Percentiles rank a stretch among this genome's conserved stretches.
Conservation (phyloP, 2,888 invertebrate species). For the Drosophila maculinotata region DNA sequence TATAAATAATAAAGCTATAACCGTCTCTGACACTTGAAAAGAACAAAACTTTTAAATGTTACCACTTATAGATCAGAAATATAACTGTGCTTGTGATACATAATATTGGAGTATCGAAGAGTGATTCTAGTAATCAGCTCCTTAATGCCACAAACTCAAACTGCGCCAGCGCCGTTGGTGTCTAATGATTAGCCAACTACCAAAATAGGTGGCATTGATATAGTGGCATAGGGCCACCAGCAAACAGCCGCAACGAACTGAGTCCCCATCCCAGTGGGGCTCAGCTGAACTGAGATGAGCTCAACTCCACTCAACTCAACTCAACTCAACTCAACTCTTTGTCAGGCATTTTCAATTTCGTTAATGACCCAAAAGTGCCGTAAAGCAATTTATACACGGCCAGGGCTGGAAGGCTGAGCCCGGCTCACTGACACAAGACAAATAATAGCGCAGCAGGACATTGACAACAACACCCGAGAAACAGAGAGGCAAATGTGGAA, state of each 20-base stretch:
- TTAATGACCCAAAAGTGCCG: slow-evolving; percentile 84
- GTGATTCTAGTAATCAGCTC: slow-evolving; percentile 1
- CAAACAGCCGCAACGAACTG: slow-evolving; percentile 4
- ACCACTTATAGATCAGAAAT: not conserved
- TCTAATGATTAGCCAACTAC: slow-evolving; percentile 74
- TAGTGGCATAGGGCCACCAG: slow-evolving; percentile 53
- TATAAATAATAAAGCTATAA: too few species aligned
- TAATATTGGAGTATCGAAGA: too few species aligned
- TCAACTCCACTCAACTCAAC: slow-evolving; percentile 12
- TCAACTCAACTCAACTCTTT: slow-evolving; percentile 47
- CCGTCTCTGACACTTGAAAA: too few species aligned
- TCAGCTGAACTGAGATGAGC: slow-evolving; percentile 6
- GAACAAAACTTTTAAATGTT: too few species aligned
- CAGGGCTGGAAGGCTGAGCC: slow-evolving; percentile 22
- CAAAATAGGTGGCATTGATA: slow-evolving; percentile 81
- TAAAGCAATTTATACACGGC: slow-evolving; percentile 81
- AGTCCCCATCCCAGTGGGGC: slow-evolving; percentile 1
- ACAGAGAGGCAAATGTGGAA: slow-evolving; percentile 21
- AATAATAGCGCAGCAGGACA: slow-evolving; percentile 84
- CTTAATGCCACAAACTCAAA: slow-evolving; percentile 5
- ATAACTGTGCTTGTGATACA: too few species aligned
- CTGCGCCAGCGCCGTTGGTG: slow-evolving; percentile 54
- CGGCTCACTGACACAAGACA: slow-evolving; percentile 75
- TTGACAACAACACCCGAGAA: slow-evolving; percentile 81
- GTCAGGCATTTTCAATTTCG: slow-evolving; percentile 82